Base-by-base conservation (phyloP, 2,113 vertebrate genomes). In the Ploceus nigricollis region DNA sequence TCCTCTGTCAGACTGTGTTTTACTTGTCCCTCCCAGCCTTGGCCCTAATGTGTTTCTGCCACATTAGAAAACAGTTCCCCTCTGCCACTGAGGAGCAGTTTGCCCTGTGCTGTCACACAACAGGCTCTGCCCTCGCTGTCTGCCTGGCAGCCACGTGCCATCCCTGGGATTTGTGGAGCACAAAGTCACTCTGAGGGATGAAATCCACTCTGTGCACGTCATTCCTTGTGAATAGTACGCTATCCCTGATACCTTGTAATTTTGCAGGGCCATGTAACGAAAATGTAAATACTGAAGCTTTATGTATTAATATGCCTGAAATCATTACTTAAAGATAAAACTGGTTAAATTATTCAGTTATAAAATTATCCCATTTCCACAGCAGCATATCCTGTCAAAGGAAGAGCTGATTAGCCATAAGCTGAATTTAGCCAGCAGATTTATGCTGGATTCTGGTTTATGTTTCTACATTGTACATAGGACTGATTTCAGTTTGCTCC, bases 391-490 rank as follows among this genome's bases (percentile, higher is more conserved):
- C 87, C 89, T 96, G 95, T 93, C 96, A 96, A 92, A 96, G 84
- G 89, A 90, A 94, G 94, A 96, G 90, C 87, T 97, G 96, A 97
- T 97, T 96, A 97, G 87, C 94, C 70, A 44, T 95, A 97, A 96
- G 94, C 95, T 85, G 94, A 97, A 96, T 96, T 90, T 95, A 97
- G 78, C 90, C 72, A 86, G 88, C 81, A 96, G 95, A 97, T 97
- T 95, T 96, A 87, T 79, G 45, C 50, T 87, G 85, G 95, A 93
- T 93, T 96, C 69, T 87, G 68, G 70, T 87, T 94, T 94, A 69
- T 65, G 65, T 95, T 95, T 90, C 73, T 65, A 1, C 71, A 57
- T 82, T 79, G 77, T 87, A 87, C 11, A 3, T 37, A 53, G 89
- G 61, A 89, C 95, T 96, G 82, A 87, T 96, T 65, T 78, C 80